Conservation (phyloP, 2,888 invertebrate species). For the Cerceris ruficornis region DNA sequence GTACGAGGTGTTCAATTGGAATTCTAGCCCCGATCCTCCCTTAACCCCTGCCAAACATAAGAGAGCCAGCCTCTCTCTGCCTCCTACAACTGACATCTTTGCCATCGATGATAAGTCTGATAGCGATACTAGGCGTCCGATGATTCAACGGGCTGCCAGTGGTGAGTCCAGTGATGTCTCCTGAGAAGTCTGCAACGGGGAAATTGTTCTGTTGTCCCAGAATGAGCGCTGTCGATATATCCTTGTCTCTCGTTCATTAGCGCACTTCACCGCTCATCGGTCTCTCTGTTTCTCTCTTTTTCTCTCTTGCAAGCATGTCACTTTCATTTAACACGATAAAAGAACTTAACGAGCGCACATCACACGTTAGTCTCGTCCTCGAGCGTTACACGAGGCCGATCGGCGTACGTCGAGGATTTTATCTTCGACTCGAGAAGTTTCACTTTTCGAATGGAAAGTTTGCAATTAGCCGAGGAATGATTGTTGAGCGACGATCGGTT, state of each 20-base stretch:
- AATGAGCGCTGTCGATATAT: constrained; percentile 56
- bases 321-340: constrained; percentile 34
- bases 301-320: constrained; percentile 53
- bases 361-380: constrained; percentile 1
- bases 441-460: neutral
- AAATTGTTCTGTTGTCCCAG: constrained; percentile 57
- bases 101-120: constrained; percentile 79
- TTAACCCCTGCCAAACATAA: constrained; percentile 80
- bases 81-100: constrained; percentile 81
- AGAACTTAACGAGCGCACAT: neutral
- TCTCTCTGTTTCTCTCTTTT: constrained; percentile 32
- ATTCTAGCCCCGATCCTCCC: constrained; percentile 81
- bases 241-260: constrained; percentile 46
- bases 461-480: neutral
- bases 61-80: constrained; percentile 81
- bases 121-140: constrained; percentile 79
- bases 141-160: constrained; percentile 79
- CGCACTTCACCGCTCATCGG: too few relatives aligned
- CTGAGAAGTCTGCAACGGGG: constrained; percentile 58
- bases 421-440: too few relatives aligned
- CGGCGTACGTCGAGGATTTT: neutral
- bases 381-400: constrained; percentile 41
- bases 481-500: constrained; percentile 12
- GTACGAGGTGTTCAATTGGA: constrained; percentile 89
- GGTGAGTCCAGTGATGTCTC: constrained; percentile 75